phyloP scores from a whole-genome alignment of 2,888 invertebrate species.

The Chelonus formosanus region DNA sequence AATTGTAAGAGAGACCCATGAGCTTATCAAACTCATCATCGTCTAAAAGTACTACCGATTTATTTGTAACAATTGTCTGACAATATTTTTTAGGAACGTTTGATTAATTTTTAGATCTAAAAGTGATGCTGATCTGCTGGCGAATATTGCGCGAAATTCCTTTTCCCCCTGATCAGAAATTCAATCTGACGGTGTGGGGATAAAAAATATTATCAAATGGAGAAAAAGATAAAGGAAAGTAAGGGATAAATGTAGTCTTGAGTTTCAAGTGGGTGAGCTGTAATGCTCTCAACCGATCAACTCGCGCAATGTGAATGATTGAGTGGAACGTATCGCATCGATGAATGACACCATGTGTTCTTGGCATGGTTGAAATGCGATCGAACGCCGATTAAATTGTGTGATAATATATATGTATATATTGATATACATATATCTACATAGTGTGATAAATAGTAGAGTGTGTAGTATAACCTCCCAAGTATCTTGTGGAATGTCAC shows the following conservation, averaged over 20 bases:
- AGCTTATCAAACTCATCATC: too few species aligned
- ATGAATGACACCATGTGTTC: slow-evolving; percentile 24
- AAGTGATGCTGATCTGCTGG: slow-evolving; percentile 20
- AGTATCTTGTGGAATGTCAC: slow-evolving; percentile 24
- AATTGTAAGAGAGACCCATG: too few species aligned
- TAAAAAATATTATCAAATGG: slow-evolving; percentile 9
- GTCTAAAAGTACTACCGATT: too few species aligned
- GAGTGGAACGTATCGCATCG: slow-evolving; percentile 25
- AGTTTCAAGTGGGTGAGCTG: slow-evolving; percentile 16
- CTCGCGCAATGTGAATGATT: slow-evolving; percentile 26
- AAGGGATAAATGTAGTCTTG: slow-evolving; percentile 20
- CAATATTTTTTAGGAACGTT: too few species aligned
- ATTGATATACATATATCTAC: neutral
- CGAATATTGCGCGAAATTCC: slow-evolving; percentile 21
- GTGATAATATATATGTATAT: slow-evolving; percentile 1
- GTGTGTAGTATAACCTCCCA: slow-evolving; percentile 10
- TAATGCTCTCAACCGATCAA: slow-evolving; percentile 11
- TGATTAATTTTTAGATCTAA: neutral
- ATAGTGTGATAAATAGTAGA: slow-evolving; percentile 14
- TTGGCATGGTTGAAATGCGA: slow-evolving; percentile 22
- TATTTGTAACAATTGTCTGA: too few species aligned
- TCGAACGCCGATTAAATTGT: slow-evolving; percentile 25
- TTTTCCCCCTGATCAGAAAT: slow-evolving; percentile 1
- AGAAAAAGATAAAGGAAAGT: slow-evolving; percentile 8
- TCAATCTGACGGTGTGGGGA: neutral